A percentile compares a stretch with the other conserved stretches of the same genome.
These are phyloP conservation scores for Hartigia nigra DNA, from an alignment of 2,888 invertebrate species.

Conservation along the genomic window DNA sequence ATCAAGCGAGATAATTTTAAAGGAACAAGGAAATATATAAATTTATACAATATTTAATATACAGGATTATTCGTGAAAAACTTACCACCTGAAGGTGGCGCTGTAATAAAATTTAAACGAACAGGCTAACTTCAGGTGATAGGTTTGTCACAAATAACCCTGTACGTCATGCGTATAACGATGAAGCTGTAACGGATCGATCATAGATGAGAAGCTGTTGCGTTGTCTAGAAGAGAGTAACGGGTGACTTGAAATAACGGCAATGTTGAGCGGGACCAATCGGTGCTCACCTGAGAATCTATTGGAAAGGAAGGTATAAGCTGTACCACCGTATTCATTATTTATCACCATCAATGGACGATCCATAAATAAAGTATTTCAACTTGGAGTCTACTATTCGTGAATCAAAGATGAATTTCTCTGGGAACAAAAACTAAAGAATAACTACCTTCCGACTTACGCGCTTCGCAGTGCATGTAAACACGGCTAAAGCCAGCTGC, in stretches of 20 bases:
- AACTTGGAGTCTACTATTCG: neutral
- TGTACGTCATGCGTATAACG: neutral
- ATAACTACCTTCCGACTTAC: slow-evolving; percentile 38
- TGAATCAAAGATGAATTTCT: neutral
- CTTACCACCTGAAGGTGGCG: neutral
- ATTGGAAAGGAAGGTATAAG: neutral
- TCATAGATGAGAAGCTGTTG: neutral
- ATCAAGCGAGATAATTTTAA: neutral
- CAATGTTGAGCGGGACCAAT: neutral
- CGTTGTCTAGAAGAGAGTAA: neutral
- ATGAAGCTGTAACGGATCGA: neutral
- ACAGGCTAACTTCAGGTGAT: neutral
- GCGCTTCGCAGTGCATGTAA: slow-evolving; percentile 49
- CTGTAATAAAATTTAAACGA: neutral
- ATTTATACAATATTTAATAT: neutral
- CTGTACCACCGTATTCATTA: neutral
- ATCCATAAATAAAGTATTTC: neutral
- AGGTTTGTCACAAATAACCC: neutral
- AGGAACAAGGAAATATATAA: neutral
- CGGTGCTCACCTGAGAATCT: neutral
- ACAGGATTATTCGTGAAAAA: neutral
- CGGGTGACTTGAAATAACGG: neutral
- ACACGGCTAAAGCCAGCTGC: slow-evolving; percentile 45
- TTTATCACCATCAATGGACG: neutral
- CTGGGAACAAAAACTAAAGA: neutral